These are phyloP conservation scores for Melinaea marsaeus DNA, from an alignment of 2,888 invertebrate genomes.

Conservation along the genomic window DNA sequence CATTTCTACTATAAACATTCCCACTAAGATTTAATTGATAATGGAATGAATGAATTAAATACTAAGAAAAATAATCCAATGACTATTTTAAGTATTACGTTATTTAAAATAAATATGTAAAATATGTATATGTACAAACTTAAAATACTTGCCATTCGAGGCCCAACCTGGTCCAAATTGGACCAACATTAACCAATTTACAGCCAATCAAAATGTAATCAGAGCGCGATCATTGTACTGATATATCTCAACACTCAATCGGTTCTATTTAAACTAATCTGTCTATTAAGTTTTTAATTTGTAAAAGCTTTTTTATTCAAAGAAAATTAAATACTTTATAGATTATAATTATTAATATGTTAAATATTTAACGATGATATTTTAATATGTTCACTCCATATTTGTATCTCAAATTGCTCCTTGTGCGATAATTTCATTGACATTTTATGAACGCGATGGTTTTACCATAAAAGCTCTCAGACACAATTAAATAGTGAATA, in stretches of 20 bases:
- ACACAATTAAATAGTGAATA: too few species aligned
- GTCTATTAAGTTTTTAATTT: neutral
- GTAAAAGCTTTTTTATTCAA: neutral
- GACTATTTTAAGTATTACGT: too few species aligned
- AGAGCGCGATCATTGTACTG: slow-evolving; percentile 54
- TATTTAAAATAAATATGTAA: too few species aligned
- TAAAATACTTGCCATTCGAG: slow-evolving; percentile 18
- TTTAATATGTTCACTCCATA: too few species aligned
- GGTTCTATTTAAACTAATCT: slow-evolving; percentile 24
- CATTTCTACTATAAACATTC: too few species aligned
- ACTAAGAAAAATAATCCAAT: too few species aligned
- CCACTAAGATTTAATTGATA: too few species aligned
- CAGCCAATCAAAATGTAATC: slow-evolving; percentile 62
- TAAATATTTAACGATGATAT: neutral
- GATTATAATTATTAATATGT: neutral
- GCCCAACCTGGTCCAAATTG: slow-evolving; percentile 14
- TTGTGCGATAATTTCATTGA: too few species aligned
- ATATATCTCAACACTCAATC: slow-evolving; percentile 53
- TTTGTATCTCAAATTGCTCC: too few species aligned
- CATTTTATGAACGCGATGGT: too few species aligned
- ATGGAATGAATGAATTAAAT: too few species aligned
- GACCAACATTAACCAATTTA: slow-evolving; percentile 47
- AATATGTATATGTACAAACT: slow-evolving; percentile 26
- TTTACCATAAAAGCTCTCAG: too few species aligned
- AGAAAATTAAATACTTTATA: neutral